Evolutionary conservation across 2,888 invertebrate genomes (phyloP).

Genomic region (Cephus pygmeus): DNA sequence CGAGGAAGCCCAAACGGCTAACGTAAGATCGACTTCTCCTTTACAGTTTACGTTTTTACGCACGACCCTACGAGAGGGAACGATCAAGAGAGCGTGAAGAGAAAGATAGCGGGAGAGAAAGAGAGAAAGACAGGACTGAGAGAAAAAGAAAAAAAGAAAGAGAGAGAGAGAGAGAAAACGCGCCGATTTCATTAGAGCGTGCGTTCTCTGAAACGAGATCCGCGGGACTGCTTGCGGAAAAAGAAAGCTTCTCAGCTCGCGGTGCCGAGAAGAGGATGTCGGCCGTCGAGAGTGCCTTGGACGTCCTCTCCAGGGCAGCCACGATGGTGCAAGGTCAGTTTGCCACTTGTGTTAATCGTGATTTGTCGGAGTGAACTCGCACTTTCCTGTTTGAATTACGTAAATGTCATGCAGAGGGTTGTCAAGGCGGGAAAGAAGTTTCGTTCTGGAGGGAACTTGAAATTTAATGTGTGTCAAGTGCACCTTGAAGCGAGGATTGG

Average conservation of each 20-base stretch:
- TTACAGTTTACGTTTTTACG: constrained; percentile 11
- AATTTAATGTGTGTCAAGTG: not conserved
- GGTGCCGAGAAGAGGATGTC: constrained; percentile 68
- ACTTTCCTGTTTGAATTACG: not conserved
- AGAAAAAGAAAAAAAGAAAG: not conserved
- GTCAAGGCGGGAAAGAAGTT: not conserved
- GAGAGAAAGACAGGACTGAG: not conserved
- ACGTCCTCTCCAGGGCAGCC: constrained; percentile 88
- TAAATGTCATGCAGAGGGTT: not conserved
- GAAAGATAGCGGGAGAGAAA: not conserved
- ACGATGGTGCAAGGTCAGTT: constrained; percentile 82
- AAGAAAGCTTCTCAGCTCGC: constrained; percentile 17
- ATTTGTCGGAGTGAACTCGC: not conserved
- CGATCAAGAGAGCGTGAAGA: constrained; percentile 2
- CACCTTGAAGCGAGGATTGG: not conserved
- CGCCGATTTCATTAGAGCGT: constrained; percentile 1
- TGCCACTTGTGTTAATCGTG: not conserved
- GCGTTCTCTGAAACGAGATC: constrained; percentile 14
- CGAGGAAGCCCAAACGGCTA: constrained; percentile 47
- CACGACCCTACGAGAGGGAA: constrained; percentile 7
- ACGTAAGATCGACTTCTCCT: constrained; percentile 25
- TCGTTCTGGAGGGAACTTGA: not conserved
- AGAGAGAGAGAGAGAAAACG: constrained; percentile 12
- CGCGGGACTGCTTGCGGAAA: constrained; percentile 13
- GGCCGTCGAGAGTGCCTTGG: constrained; percentile 84